Base-by-base conservation (phyloP, 2,797 vertebrate genomes). In the Brotogeris chrysoptera region DNA sequence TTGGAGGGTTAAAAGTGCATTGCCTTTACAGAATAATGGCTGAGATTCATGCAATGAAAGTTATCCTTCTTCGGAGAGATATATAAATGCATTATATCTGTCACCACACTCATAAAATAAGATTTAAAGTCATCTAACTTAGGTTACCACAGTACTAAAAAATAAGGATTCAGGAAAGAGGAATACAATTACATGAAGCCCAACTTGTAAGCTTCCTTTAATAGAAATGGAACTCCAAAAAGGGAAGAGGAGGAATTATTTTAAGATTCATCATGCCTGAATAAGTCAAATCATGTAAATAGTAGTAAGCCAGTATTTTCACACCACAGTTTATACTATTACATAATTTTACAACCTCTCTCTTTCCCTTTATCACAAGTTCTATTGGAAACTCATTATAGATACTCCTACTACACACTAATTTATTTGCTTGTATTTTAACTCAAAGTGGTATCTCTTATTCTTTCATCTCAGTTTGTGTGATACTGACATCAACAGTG, bases 281-380 rank as follows among this genome's bases (percentile, higher is more conserved):
- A 71, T 76, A 65, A 87, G 25, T 88, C 61, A 89, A 95, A 90
- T 82, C 65, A 88, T 66, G 44, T 60, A 95, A 95, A 93, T 25
- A 74, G n/a, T 28, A 87, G n/a, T n/a, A 91, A 73, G 60, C 27
- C 65, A 59, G 1, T 80, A 77, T 91, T 83, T 93, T 16, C 49
- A 71, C 28, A 65, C 46, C 18, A 6, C 88, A 59, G 36, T 89
- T 96, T 81, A 93, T 23, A 78, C 52, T 66, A 27, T 81, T 81
- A 59, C 47, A 16, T 79, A 69, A 94, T 96, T 92, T 88, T 81
- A 15, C 52, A 81, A 86, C 69, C 88, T 44, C 82, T 95, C 93
- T 94, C 92, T 81, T 93, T 93, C 74, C 91, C 72, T 92, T 96
- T 96, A 93, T 95, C 76, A 27, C 83, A 91, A 94, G 70, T 92